These are phyloP conservation scores for Conchocele bisecta DNA, from an alignment of 2,888 invertebrate species.

Conservation along the genomic window DNA sequence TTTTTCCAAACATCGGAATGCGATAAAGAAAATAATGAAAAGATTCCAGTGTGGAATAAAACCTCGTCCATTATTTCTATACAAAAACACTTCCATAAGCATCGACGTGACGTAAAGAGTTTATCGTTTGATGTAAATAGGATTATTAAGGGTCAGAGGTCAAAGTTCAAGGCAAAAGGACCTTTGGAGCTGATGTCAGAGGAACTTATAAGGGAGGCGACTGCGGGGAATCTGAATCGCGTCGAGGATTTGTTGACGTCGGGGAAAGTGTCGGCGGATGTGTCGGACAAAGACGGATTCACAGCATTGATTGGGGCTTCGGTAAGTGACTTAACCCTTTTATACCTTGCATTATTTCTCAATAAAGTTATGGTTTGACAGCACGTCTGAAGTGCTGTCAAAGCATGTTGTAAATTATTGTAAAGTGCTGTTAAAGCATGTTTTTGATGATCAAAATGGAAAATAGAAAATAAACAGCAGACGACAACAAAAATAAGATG, in stretches of 20 bases:
- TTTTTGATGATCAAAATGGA: too few species aligned
- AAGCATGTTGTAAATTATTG: too few species aligned
- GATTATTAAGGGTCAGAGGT: constrained; percentile 70
- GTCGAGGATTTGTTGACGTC: constrained; percentile 75
- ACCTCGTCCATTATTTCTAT: constrained; percentile 76
- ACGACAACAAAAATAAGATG: too few species aligned
- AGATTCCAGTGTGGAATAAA: constrained; percentile 74
- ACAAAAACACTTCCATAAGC: constrained; percentile 78
- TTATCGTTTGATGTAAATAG: constrained; percentile 71
- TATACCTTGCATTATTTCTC: too few species aligned
- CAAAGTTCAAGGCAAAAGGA: constrained; percentile 69
- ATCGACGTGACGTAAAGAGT: constrained; percentile 58
- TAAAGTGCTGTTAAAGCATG: too few species aligned
- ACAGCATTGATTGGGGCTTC: constrained; percentile 80
- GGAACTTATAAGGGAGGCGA: constrained; percentile 73
- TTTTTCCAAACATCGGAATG: constrained; percentile 67
- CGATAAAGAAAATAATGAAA: constrained; percentile 48
- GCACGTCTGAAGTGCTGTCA: too few species aligned
- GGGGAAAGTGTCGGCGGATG: constrained; percentile 78
- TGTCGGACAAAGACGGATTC: constrained; percentile 78
- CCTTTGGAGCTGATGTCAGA: constrained; percentile 76
- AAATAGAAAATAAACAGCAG: too few species aligned
- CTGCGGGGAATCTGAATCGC: constrained; percentile 68
- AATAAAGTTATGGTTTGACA: too few species aligned
- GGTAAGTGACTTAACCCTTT: constrained; percentile 64